Evolutionary conservation across 2,888 invertebrate species (phyloP), one percentile per base, ranked within the genome.

Genomic region (Hydropsyche betteni): DNA sequence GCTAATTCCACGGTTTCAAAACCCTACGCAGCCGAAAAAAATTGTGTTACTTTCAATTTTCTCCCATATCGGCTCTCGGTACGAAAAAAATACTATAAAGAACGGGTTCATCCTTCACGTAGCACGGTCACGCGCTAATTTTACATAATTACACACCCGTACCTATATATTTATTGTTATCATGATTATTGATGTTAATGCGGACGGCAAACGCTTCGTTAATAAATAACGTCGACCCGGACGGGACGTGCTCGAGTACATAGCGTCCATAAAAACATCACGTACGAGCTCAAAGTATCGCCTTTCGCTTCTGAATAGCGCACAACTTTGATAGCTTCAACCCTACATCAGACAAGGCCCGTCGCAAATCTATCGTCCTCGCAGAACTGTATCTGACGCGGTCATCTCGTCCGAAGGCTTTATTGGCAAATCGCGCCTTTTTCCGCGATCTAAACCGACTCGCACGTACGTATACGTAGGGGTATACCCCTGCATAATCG

Each of bases 221-320:
- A 64, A 64, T 64, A 64, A 64, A 64, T 36, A 33, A 36, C 7
- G 5, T 12, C 64, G 36, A n/a, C 6, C 14, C 34, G 24, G 14
- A 64, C n/a, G 34, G n/a, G 36, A 64, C 64, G 34, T 64, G 64
- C 64, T 64, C 36, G 4, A 64, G 12, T 64, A n/a, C 34, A 24
- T 8, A 2, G 33, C 34, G 36, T 5, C 70, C 70, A 50, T 74
- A 75, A 71, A 73, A 75, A 50, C 75, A 61, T 75, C 75, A 75
- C 70, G 75, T 75, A 70, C 70, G 75, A 71, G 36, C 69, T 53
- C 61, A 24, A 75, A 64, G 52, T 68, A 72, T 75, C 69, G 68
- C 75, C 71, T 33, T 53, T 72, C 68, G 64, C 52, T 38, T 36
- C 68, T 75, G 50, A 71, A 55, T 75, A 70, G 52, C 44, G 33